A percentile compares a stretch with the other conserved stretches of the same genome.
phyloP scores from a whole-genome alignment of 2,797 vertebrate genomes.

The Pyrrhura leucotis region DNA sequence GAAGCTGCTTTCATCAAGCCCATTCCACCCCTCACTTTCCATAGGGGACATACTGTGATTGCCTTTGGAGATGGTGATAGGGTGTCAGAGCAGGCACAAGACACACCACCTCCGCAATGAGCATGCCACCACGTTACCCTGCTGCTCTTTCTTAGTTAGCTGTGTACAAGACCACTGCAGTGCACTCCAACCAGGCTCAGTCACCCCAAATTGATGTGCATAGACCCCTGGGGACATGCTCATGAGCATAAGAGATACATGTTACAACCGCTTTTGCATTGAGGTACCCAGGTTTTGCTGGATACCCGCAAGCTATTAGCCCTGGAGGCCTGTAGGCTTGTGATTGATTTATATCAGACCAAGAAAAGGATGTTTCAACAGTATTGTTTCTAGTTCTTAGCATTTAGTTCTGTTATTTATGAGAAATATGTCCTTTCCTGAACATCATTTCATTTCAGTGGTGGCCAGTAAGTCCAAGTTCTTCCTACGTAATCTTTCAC shows the following conservation, averaged over 20 bases:
- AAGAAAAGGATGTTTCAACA: neutral
- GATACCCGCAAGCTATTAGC: neutral
- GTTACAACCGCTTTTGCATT: neutral
- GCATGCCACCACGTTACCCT: fast-evolving
- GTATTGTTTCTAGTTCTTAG: neutral
- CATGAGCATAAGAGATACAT: neutral
- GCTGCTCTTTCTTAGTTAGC: neutral
- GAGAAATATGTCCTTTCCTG: neutral
- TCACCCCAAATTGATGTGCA: neutral
- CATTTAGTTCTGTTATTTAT: neutral
- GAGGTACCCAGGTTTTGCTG: neutral
- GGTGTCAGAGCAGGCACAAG: neutral
- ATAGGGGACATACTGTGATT: neutral
- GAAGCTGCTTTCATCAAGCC: neutral
- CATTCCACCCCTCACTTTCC: neutral
- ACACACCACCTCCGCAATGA: fast-evolving
- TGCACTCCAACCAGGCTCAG: neutral
- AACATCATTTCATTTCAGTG: neutral
- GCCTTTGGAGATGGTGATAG: neutral
- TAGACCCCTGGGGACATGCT: neutral
- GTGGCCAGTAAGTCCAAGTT: neutral
- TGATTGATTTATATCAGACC: neutral
- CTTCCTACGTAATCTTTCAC: neutral
- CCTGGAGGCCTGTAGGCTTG: neutral
- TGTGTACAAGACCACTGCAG: neutral